Percentiles rank a stretch among this genome's conserved stretches.
Evolutionary conservation across 2,113 vertebrate genomes (phyloP).

Genomic region (Picathartes gymnocephalus): DNA sequence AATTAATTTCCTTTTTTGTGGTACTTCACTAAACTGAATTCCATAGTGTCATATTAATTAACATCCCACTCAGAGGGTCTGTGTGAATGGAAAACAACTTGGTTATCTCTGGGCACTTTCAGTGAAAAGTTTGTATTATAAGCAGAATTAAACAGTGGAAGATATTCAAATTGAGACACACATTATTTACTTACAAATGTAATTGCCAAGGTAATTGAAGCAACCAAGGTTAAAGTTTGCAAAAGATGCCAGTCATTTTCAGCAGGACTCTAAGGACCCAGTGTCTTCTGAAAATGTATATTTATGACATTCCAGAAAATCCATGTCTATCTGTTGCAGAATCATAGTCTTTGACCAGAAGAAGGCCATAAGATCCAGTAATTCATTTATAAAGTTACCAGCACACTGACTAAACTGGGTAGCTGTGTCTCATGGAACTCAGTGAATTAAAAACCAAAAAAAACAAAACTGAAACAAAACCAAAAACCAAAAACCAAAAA

Average conservation of each 20-base stretch:
- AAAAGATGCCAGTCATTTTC: neutral
- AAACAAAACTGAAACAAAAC: no score
- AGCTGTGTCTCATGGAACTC: neutral
- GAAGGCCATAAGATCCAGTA: neutral
- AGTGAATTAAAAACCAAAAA: neutral
- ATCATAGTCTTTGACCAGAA: neutral
- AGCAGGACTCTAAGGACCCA: neutral
- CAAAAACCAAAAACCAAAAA: no score
- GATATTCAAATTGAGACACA: neutral
- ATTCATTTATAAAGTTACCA: neutral
- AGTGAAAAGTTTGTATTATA: neutral
- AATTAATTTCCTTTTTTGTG: conserved; percentile 61
- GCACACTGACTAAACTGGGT: neutral
- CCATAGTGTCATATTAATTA: conserved; percentile 2
- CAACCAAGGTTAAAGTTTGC: neutral
- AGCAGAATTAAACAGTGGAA: neutral
- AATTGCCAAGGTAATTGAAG: neutral
- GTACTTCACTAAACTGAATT: conserved; percentile 54
- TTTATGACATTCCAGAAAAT: neutral
- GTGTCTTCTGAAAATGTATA: neutral
- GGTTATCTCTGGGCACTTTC: neutral
- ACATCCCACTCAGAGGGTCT: neutral
- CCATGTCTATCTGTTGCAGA: neutral
- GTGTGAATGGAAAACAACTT: neutral
- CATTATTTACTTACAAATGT: neutral